phyloP scores from a whole-genome alignment of 2,113 vertebrate genomes.

The Macrotis lagotis region DNA sequence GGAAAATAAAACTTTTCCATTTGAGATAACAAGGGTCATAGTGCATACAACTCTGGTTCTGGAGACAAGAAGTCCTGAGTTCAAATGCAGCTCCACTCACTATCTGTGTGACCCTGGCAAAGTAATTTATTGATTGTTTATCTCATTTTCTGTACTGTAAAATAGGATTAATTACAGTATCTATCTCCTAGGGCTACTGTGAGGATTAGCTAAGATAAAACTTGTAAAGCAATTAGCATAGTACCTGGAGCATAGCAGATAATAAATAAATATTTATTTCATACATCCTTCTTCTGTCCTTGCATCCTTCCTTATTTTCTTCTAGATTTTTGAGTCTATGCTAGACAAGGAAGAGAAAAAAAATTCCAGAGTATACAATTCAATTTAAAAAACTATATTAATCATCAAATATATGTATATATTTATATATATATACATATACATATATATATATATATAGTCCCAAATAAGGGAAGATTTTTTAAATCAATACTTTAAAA shows the following conservation, averaged over 20 bases:
- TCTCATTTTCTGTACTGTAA: background rate
- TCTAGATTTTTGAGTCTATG: background rate
- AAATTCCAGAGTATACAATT: background rate
- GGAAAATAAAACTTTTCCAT: no score
- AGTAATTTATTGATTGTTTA: background rate
- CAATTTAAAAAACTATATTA: background rate
- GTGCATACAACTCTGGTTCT: no score
- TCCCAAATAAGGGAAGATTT: no score
- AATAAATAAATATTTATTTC: background rate
- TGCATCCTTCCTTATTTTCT: background rate
- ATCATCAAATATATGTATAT: background rate
- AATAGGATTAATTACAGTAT: background rate
- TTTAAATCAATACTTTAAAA: no score
- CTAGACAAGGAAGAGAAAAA: background rate
- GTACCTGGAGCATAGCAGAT: background rate
- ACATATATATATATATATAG: no score
- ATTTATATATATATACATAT: no score
- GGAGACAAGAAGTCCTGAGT: background rate
- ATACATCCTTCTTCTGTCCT: background rate
- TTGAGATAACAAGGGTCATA: no score
- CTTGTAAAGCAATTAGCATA: background rate
- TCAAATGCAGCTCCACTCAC: background rate
- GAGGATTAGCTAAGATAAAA: background rate
- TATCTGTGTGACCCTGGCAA: background rate
- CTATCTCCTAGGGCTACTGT: background rate